These are phyloP conservation scores for Montifringilla adamsi DNA, from an alignment of 2,113 vertebrate species.

Conservation along the genomic window DNA sequence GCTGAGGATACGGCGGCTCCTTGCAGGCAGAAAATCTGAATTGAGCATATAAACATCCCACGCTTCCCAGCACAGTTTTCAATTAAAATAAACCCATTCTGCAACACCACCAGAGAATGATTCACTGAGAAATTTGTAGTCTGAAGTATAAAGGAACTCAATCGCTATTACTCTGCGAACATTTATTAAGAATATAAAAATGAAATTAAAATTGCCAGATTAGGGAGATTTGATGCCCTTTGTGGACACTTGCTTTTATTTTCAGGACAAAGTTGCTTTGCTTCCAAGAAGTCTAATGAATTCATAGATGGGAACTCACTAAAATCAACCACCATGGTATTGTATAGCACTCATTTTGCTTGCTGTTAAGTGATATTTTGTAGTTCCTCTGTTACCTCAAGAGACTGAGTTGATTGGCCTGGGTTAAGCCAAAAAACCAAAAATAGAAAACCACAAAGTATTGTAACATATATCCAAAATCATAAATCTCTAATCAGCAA, in stretches of 20 bases:
- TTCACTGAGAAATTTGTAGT: background rate
- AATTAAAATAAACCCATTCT: constrained; percentile 29
- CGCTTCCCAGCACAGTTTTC: background rate
- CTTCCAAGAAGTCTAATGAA: constrained; percentile 19
- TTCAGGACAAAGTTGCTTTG: constrained; percentile 12
- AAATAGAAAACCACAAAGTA: constrained; percentile 38
- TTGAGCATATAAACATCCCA: constrained; percentile 18
- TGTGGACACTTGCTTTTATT: constrained; percentile 1
- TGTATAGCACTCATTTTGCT: background rate
- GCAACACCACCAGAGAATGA: background rate
- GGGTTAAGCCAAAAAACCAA: background rate
- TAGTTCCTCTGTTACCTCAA: background rate
- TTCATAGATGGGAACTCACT: background rate
- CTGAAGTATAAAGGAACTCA: constrained; percentile 4
- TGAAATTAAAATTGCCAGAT: constrained; percentile 32
- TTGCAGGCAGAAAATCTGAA: background rate
- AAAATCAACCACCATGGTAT: background rate
- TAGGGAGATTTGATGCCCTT: constrained; percentile 25
- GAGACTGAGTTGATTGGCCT: background rate
- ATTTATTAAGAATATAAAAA: constrained; percentile 33
- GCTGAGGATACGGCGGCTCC: background rate
- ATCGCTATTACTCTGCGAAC: background rate
- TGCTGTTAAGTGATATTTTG: background rate
- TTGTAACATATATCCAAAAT: constrained; percentile 24
- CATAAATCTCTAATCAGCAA: constrained; percentile 21